Evolutionary conservation across 2,888 invertebrate genomes (phyloP).

Genomic region (Archaeoteleia sp.): DNA sequence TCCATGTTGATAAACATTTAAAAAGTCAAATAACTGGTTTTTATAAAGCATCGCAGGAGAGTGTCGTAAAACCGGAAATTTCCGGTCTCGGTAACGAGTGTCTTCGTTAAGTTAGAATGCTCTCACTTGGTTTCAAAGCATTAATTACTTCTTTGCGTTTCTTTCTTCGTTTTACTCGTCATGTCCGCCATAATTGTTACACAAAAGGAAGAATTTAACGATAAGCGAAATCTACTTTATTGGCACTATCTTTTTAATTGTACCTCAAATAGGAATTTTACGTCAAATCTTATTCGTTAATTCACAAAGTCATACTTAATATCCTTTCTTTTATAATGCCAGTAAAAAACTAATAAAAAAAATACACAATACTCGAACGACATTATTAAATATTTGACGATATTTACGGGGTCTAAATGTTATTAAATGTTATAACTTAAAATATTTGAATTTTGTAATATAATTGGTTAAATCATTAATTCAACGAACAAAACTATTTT

Average conservation of each 20-base stretch:
- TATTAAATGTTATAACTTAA: too few species aligned
- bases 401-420: too few species aligned
- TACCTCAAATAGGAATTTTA: not conserved
- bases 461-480: too few species aligned
- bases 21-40: slow-evolving; percentile 24
- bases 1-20: slow-evolving; percentile 27
- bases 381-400: too few species aligned
- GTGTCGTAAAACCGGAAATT: slow-evolving; percentile 31
- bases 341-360: too few species aligned
- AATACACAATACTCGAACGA: too few species aligned
- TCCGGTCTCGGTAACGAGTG: slow-evolving; percentile 31
- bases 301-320: too few species aligned
- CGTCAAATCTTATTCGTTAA: too few species aligned
- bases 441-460: too few species aligned
- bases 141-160: slow-evolving; percentile 32
- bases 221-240: slow-evolving; percentile 11
- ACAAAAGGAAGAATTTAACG: slow-evolving; percentile 27
- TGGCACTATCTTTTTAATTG: slow-evolving; percentile 10
- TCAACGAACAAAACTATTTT: too few species aligned
- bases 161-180: slow-evolving; percentile 16
- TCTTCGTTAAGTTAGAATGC: slow-evolving; percentile 34
- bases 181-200: slow-evolving; percentile 28
- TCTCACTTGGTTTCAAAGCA: slow-evolving; percentile 24
- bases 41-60: slow-evolving; percentile 5
- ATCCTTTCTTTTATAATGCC: too few species aligned